Percentiles rank a stretch among this genome's conserved stretches.
Evolutionary conservation across 2,888 invertebrate genomes (phyloP).

Genomic region (Ophion ellenae): DNA sequence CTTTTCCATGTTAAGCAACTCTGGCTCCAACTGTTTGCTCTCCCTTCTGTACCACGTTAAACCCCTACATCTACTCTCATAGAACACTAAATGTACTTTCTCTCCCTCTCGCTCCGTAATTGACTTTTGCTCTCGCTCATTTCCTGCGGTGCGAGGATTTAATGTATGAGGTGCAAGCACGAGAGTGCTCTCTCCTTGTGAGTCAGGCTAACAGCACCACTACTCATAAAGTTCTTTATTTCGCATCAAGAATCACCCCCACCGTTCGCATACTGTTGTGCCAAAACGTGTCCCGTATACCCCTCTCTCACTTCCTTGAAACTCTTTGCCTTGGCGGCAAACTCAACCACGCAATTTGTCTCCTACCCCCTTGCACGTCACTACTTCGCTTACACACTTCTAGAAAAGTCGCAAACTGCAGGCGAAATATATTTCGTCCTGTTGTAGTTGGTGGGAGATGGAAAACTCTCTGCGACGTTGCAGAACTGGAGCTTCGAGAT

Average conservation of each 20-base stretch:
- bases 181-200: constrained; percentile 66
- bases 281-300: background rate
- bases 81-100: constrained; percentile 33
- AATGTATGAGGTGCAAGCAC: constrained; percentile 72
- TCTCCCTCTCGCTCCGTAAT: constrained; percentile 4
- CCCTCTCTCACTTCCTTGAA: background rate
- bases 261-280: constrained; percentile 14
- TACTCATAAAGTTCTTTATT: constrained; percentile 63
- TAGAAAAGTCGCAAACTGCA: constrained; percentile 49
- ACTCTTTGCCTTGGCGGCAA: constrained; percentile 1
- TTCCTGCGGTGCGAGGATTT: constrained; percentile 59
- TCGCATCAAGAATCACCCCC: constrained; percentile 43
- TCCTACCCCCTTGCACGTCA: background rate
- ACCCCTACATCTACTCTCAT: constrained; percentile 18
- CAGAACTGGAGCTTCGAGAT: constrained; percentile 8
- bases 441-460: constrained; percentile 6
- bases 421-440: constrained; percentile 49
- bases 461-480: constrained; percentile 38
- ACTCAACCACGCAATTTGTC: constrained; percentile 13
- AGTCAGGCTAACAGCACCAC: constrained; percentile 37
- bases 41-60: constrained; percentile 19
- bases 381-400: background rate
- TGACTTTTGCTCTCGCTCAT: constrained; percentile 18
- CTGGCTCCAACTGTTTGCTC: constrained; percentile 43
- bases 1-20: constrained; percentile 20